phyloP scores from a whole-genome alignment of 2,888 invertebrate species.

The Ophraella communa region DNA sequence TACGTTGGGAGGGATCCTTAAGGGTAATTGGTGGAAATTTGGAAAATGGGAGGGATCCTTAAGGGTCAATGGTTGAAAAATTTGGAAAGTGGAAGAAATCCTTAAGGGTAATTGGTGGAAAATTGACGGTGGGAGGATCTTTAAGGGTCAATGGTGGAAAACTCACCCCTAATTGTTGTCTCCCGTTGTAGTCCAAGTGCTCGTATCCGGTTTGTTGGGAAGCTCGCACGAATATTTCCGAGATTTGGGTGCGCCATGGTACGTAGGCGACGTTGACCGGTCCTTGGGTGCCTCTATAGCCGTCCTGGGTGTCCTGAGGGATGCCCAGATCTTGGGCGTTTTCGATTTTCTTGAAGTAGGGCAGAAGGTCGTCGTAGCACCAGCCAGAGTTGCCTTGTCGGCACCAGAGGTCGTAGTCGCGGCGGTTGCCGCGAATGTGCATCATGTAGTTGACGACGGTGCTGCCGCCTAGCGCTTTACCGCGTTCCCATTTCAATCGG shows the following conservation, averaged over 20 bases:
- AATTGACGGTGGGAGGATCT: too few species aligned
- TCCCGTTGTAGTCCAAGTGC: constrained; percentile 73
- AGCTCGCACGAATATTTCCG: constrained; percentile 66
- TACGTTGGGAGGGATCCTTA: too few species aligned
- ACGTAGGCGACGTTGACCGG: constrained; percentile 54
- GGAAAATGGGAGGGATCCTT: too few species aligned
- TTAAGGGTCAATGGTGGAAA: too few species aligned
- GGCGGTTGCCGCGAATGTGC: constrained; percentile 66
- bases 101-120: too few species aligned
- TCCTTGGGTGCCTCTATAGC: too few species aligned
- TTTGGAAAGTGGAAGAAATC: too few species aligned
- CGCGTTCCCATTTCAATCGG: constrained; percentile 8
- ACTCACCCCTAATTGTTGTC: constrained; percentile 66
- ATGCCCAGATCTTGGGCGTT: constrained; percentile 53
- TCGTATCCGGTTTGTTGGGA: constrained; percentile 70
- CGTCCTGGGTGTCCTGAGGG: constrained; percentile 56
- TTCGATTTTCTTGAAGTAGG: constrained; percentile 55
- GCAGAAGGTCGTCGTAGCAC: constrained; percentile 60
- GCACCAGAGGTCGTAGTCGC: constrained; percentile 73
- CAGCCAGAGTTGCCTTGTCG: constrained; percentile 65
- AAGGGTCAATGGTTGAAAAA: too few species aligned
- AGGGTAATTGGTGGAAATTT: too few species aligned
- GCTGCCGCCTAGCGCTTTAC: constrained; percentile 65
- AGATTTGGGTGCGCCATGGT: constrained; percentile 58
- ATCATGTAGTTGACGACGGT: constrained; percentile 88